Evolutionary conservation across 2,797 vertebrate genomes (phyloP).

Genomic region (Crocidura indochinensis): DNA sequence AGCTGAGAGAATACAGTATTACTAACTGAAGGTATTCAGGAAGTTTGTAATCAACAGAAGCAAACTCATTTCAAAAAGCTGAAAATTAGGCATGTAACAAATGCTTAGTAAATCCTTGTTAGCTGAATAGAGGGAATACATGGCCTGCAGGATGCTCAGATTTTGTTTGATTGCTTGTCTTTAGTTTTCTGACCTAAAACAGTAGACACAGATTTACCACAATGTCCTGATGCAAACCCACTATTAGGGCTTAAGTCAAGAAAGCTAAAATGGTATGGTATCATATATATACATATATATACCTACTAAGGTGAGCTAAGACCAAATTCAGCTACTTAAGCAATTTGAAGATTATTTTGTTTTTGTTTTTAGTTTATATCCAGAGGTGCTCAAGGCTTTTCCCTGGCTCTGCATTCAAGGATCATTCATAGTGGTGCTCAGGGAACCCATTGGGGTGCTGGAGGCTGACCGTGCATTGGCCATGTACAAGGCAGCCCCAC

Average conservation of each 20-base stretch:
- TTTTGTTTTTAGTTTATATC: neutral
- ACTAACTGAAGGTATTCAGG: slow-evolving; percentile 37
- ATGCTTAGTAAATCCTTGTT: slow-evolving; percentile 65
- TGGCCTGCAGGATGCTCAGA: slow-evolving; percentile 48
- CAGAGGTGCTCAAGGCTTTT: too few species aligned
- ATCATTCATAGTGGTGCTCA: too few species aligned
- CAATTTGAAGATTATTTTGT: slow-evolving; percentile 63
- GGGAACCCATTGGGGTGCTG: too few species aligned
- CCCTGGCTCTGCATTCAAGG: too few species aligned
- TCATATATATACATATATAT: neutral
- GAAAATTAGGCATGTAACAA: neutral
- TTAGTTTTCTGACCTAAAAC: slow-evolving; percentile 32
- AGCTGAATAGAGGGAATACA: slow-evolving; percentile 35
- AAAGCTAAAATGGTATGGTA: slow-evolving; percentile 50
- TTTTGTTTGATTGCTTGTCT: slow-evolving; percentile 61
- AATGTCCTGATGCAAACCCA: slow-evolving; percentile 22
- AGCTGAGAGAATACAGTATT: neutral
- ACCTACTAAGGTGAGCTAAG: neutral
- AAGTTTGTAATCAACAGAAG: slow-evolving; percentile 31
- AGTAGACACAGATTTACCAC: neutral
- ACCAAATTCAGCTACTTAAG: slow-evolving; percentile 30
- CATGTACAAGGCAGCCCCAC: too few species aligned
- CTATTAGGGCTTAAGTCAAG: neutral
- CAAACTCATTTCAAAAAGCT: slow-evolving; percentile 25
- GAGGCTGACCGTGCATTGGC: too few species aligned